Base-by-base conservation (phyloP, 53 echinoderm and acorn worm genomes). In the Apostichopus leukothele region DNA sequence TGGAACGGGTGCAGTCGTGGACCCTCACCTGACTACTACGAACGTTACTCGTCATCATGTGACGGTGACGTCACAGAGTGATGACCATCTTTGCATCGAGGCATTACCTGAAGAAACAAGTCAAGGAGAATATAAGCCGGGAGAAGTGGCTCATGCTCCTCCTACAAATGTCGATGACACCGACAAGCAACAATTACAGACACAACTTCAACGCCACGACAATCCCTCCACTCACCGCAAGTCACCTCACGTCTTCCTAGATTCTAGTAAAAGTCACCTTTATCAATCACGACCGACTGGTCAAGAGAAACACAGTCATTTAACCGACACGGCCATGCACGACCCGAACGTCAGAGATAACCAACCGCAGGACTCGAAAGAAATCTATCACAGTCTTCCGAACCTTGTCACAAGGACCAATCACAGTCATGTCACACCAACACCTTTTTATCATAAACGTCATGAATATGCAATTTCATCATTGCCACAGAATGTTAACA, bases 381-480 rank as follows among this genome's bases (percentile, higher is more conserved):
- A 71, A 16, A 71, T 71, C 6, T 71, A 71, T 71, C 71, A 19
- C 18, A 71, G 71, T 71, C 71, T 71, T 71, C 71, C 71, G 14
- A 6, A 71, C 18, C 71, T 71, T 71, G 18, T 6, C 18, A 16
- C 20, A 19, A 16, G 16, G 71, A 19, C 20, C 71, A 71, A 16
- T 71, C 18, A 71, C 6, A 71, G 19, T 22, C 55, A 81, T 18
- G 51, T 18, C 22, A 57, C 81, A 77, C 52, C 25, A 52, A 54
- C 55, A 21, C 51, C 54, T n/a, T 50, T 59, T n/a, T 16, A 81
- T 81, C 54, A 81, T 81, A 7, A 54, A 6, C 57, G 50, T 81
- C 55, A 81, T 81, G 81, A 55, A 81, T 54, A 81, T 54, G n/a
- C 81, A 54, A 39, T 39, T 39, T 54, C 81, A 21, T 55, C 81